These are phyloP conservation scores for Drosophila sechellia DNA, from an alignment of 1,140 invertebrate species.

Conservation along the genomic window DNA sequence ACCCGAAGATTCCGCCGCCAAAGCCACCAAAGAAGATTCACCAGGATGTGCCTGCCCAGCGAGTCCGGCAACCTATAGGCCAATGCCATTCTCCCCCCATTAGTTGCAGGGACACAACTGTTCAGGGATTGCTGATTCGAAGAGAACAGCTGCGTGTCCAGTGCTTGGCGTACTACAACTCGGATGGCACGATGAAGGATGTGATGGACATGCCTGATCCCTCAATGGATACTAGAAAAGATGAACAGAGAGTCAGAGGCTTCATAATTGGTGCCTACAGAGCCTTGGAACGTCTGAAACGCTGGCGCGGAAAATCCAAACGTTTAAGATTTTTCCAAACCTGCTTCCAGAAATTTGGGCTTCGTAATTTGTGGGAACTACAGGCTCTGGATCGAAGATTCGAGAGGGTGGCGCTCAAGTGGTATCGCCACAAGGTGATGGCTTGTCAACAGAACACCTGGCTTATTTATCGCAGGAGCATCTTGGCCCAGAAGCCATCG, in stretches of 20 bases:
- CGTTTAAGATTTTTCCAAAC: slow-evolving; percentile 21
- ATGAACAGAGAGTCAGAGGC: neutral
- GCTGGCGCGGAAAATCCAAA: slow-evolving; percentile 31
- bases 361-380: neutral
- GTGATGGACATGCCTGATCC: neutral
- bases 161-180: slow-evolving; percentile 36
- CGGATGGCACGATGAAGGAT: slow-evolving; percentile 17
- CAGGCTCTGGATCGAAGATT: slow-evolving; percentile 21
- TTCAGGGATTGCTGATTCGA: neutral
- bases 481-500: neutral
- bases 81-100: neutral
- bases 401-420: slow-evolving; percentile 19
- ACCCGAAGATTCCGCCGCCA: too few relatives aligned
- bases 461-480: neutral
- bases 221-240: neutral
- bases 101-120: neutral
- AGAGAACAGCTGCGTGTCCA: slow-evolving; percentile 7
- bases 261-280: slow-evolving; percentile 6
- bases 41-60: neutral
- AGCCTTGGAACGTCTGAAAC: slow-evolving; percentile 22
- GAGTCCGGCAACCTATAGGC: neutral
- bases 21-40: neutral
- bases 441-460: neutral
- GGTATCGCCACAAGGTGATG: neutral
- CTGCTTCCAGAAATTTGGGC: neutral